Conservation (phyloP, 2,888 invertebrate genomes). For the Mylabris sibirica region DNA sequence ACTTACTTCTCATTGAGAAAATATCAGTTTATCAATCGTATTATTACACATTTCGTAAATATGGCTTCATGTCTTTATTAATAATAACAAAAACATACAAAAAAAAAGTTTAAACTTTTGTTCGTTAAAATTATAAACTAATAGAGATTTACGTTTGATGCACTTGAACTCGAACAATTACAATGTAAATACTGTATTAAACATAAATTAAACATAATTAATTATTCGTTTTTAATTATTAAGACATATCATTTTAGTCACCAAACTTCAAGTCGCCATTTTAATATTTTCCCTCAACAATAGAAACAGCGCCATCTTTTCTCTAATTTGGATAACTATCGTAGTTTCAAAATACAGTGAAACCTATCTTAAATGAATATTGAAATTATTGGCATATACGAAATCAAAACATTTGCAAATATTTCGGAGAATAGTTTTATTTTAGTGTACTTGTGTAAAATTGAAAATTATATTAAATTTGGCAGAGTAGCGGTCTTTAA, state of each 20-base stretch:
- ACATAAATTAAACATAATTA: conserved; percentile 39
- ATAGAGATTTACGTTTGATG: not conserved
- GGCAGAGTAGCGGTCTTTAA: too few relatives aligned
- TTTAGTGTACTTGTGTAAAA: too few relatives aligned
- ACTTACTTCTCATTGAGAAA: conserved; percentile 57
- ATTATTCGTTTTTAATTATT: conserved; percentile 47
- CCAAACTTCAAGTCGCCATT: conserved; percentile 75
- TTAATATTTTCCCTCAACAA: conserved; percentile 69
- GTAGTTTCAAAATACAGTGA: conserved; percentile 43
- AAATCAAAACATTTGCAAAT: too few relatives aligned
- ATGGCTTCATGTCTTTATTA: conserved; percentile 64
- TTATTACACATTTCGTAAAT: conserved; percentile 65
- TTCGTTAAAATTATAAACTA: not conserved
- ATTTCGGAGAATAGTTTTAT: too few relatives aligned
- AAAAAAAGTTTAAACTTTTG: not conserved
- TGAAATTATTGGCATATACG: too few relatives aligned
- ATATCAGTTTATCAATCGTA: conserved; percentile 45
- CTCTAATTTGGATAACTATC: conserved; percentile 47
- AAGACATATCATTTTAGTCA: conserved; percentile 62
- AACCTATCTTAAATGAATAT: not conserved
- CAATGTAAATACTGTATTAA: conserved; percentile 17
- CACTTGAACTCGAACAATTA: conserved; percentile 16
- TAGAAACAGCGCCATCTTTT: conserved; percentile 71
- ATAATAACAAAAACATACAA: conserved; percentile 17
- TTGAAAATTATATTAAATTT: too few relatives aligned